phyloP scores from a whole-genome alignment of 1,140 invertebrate genomes.

The Andricus grossulariae region DNA sequence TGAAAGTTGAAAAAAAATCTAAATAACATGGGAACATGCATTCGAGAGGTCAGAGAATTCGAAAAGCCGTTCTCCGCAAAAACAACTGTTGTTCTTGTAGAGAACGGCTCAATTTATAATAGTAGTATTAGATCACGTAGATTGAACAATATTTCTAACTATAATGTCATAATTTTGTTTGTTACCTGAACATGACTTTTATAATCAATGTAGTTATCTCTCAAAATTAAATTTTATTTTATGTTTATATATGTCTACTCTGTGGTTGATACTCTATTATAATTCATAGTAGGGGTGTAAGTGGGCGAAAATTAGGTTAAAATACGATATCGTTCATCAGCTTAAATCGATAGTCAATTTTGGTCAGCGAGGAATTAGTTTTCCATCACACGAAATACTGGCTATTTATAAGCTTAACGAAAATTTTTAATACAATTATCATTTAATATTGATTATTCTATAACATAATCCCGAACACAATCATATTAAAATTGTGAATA shows the following conservation, averaged over 20 bases:
- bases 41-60: too few relatives aligned
- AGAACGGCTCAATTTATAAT: too few relatives aligned
- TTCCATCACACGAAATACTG: neutral
- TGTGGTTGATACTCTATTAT: neutral
- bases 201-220: neutral
- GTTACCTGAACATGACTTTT: neutral
- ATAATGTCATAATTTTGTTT: too few relatives aligned
- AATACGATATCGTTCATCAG: slow-evolving; percentile 11
- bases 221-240: neutral
- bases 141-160: too few relatives aligned
- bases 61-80: too few relatives aligned
- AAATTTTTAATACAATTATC: too few relatives aligned
- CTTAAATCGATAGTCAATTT: neutral
- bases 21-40: too few relatives aligned
- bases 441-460: neutral
- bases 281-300: neutral
- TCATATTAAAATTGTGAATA: neutral
- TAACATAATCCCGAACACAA: neutral
- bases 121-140: too few relatives aligned
- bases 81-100: too few relatives aligned
- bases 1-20: too few relatives aligned
- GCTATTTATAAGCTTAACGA: neutral
- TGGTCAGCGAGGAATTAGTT: neutral
- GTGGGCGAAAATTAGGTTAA: neutral
- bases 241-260: neutral